Percentiles rank a stretch among this genome's conserved stretches.
Conservation (phyloP, 1,140 invertebrate genomes). For the Goniozus legneri region DNA sequence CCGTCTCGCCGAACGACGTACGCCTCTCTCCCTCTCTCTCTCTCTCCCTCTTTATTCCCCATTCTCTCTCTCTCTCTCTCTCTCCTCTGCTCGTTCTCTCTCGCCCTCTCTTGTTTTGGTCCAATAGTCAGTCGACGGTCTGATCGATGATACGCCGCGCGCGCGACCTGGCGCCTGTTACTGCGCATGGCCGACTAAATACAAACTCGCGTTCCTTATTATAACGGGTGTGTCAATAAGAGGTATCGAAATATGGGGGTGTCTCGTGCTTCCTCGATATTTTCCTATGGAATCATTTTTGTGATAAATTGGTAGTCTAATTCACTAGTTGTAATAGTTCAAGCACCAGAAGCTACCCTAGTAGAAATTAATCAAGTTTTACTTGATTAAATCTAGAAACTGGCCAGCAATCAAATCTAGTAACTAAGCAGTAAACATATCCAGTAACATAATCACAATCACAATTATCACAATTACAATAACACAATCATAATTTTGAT, state of each 20-base stretch:
- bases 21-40: slow-evolving; percentile 9
- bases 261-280: no score
- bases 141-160: slow-evolving; percentile 55
- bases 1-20: slow-evolving; percentile 1
- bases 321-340: no score
- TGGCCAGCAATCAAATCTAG: no score
- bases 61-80: slow-evolving; percentile 23
- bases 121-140: slow-evolving; percentile 50
- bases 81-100: slow-evolving; percentile 35
- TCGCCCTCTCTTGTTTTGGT: slow-evolving; percentile 50
- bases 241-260: slow-evolving; percentile 19
- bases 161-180: slow-evolving; percentile 37
- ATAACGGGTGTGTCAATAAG: slow-evolving; percentile 49
- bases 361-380: no score
- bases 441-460: no score
- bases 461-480: no score
- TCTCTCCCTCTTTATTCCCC: slow-evolving; percentile 16
- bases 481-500: no score
- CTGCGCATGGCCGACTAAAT: slow-evolving; percentile 52
- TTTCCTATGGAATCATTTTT: no score
- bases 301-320: no score
- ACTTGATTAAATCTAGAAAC: no score
- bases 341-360: no score
- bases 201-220: slow-evolving; percentile 49
- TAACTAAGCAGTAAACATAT: no score